Conservation (phyloP, 37 sponge, comb jelly and placozoan species). For the Beroe forskalii region DNA sequence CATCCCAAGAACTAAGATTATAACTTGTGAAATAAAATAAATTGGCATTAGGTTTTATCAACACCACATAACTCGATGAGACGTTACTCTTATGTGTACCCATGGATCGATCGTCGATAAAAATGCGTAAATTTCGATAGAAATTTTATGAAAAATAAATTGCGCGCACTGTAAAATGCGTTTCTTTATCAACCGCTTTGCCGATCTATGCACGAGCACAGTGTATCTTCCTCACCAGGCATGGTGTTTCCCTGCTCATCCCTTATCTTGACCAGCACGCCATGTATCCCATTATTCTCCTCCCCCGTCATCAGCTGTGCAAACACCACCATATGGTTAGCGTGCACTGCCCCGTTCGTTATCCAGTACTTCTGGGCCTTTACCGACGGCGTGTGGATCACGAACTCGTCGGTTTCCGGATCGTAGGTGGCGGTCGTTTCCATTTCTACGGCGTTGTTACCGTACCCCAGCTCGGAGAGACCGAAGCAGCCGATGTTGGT, state of each 20-base stretch:
- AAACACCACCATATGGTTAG: constrained; percentile 85
- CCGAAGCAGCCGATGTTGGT: constrained; percentile 87
- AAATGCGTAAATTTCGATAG: too few relatives aligned
- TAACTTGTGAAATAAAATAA: too few relatives aligned
- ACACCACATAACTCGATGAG: too few relatives aligned
- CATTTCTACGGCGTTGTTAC: constrained; percentile 85
- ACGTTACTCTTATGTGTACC: too few relatives aligned
- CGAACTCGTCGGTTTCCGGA: constrained; percentile 87
- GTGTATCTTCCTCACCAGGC: too few relatives aligned
- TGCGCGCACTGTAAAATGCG: too few relatives aligned
- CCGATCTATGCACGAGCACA: too few relatives aligned
- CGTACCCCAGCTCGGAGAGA: constrained; percentile 94
- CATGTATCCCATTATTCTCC: constrained; percentile 87
- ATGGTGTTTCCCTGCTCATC: constrained; percentile 72
- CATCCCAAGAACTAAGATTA: too few relatives aligned
- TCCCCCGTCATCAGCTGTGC: constrained; percentile 93
- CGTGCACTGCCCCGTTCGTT: constrained; percentile 82
- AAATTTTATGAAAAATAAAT: too few relatives aligned
- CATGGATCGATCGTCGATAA: too few relatives aligned
- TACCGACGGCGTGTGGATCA: constrained; percentile 88
- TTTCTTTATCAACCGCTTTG: too few relatives aligned
- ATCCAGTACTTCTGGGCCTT: constrained; percentile 94
- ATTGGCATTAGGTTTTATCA: too few relatives aligned
- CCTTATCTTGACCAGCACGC: constrained; percentile 86
- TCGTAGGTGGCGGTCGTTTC: constrained; percentile 94